Conservation (phyloP, 2,888 invertebrate species). For the Pharmacophagus antenor region DNA sequence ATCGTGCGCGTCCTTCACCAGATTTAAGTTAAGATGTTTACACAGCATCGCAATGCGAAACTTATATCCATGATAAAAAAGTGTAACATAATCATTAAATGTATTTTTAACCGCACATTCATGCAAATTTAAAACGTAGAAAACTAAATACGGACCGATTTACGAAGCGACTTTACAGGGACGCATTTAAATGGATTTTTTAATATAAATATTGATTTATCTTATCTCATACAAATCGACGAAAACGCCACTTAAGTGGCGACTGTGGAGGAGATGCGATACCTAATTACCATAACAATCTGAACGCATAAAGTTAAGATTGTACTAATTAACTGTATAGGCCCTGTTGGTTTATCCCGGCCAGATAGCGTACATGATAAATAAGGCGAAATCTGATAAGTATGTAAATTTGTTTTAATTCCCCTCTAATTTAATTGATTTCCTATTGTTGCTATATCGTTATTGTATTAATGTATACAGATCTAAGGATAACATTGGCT, state of each 20-base stretch:
- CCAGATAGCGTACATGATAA: slow-evolving; percentile 48
- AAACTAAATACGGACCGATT: slow-evolving; percentile 2
- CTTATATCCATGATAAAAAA: not conserved
- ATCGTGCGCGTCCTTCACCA: too few relatives aligned
- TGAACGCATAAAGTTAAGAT: slow-evolving; percentile 74
- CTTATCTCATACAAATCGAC: slow-evolving; percentile 73
- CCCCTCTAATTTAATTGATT: slow-evolving; percentile 20
- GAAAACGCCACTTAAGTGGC: slow-evolving; percentile 67
- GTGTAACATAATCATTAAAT: not conserved
- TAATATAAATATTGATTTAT: slow-evolving; percentile 48
- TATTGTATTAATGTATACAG: not conserved
- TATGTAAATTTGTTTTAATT: slow-evolving; percentile 39
- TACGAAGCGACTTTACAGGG: slow-evolving; percentile 10
- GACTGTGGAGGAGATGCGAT: slow-evolving; percentile 45
- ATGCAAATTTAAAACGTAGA: slow-evolving; percentile 21
- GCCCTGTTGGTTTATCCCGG: slow-evolving; percentile 51
- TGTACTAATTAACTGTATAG: slow-evolving; percentile 70
- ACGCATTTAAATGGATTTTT: slow-evolving; percentile 43
- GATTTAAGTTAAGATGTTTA: too few relatives aligned
- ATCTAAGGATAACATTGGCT: not conserved
- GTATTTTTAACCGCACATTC: not conserved
- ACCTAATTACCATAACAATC: slow-evolving; percentile 74
- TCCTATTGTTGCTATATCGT: slow-evolving; percentile 19
- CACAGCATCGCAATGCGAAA: too few relatives aligned
- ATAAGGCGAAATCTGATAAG: slow-evolving; percentile 53